Evolutionary conservation across 2,888 invertebrate genomes (phyloP), one percentile per base, ranked within the genome.

Genomic region (Exephanes ischioxanthus): DNA sequence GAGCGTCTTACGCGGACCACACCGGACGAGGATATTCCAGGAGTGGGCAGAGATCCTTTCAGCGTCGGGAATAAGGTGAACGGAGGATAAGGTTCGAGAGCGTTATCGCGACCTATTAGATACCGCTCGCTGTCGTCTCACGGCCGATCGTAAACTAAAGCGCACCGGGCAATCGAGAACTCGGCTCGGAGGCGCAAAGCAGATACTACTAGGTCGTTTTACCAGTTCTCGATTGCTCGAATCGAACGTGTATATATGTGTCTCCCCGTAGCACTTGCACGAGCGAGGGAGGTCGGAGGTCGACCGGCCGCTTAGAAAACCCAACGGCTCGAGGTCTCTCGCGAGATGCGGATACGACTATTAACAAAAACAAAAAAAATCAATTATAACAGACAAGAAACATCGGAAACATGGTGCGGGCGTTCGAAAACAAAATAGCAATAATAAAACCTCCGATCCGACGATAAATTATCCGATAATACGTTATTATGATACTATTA

Each of bases 101-200:
- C 89, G 89, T 91, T 92, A 92, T 92, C 92, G 89, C 89, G 89
- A 90, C 90, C 90, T 92, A 91, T 92, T 92, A 90, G 90, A 91
- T 90, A 90, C 66, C 33, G 26, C 77, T 67, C 88, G 90, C 85
- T 89, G 91, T 91, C 90, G 88, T 88, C 90, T 91, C 90, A 90
- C 88, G 90, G 89, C 87, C 88, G 88, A 89, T 91, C 90, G 90
- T 91, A 91, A 48, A 90, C 90, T 87, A 86, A 90, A 90, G 88
- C 67, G 67, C 19, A 48, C 41, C 37, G 30, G 41, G 16, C 61
- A 48, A 9, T 58, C 45, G 73, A 45, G 30, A 37, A 48, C 30
- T 33, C 33, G 55, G 33, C 68, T 22, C 16, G 48, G 26, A 41
- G 68, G 48, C 45, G 48, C 41, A 67, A 26, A 22, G 45, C 45